These are phyloP conservation scores for Phoeniculus purpureus DNA, from an alignment of 2,797 vertebrate genomes.

Conservation along the genomic window DNA sequence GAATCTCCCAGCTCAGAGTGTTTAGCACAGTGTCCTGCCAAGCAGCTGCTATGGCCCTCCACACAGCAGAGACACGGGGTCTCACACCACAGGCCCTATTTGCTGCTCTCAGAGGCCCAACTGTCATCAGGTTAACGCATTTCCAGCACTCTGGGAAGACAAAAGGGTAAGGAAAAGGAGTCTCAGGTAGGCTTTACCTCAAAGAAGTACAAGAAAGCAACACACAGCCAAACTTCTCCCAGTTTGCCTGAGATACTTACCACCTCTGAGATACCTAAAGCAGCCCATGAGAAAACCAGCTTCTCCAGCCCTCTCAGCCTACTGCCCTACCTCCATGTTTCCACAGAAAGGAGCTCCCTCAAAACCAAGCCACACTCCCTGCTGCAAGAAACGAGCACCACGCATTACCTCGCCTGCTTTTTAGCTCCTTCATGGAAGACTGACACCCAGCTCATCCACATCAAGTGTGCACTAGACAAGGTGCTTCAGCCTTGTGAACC, in stretches of 20 bases:
- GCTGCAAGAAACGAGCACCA: background rate
- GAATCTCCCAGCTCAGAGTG: background rate
- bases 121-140: slow-evolving; percentile 7
- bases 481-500: background rate
- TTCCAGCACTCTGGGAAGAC: background rate
- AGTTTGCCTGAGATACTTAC: background rate
- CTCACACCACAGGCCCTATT: slow-evolving; percentile 2
- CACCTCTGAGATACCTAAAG: background rate
- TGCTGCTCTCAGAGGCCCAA: slow-evolving; percentile 15
- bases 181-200: background rate
- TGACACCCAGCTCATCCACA: background rate
- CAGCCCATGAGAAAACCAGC: background rate
- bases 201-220: background rate
- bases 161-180: background rate
- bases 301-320: background rate
- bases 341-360: background rate
- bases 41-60: background rate
- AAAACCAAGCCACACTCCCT: rapidly evolving
- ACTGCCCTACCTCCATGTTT: background rate
- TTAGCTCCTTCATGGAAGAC: background rate
- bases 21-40: background rate
- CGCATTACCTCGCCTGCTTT: background rate
- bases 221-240: background rate
- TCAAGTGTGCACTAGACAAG: background rate
- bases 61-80: background rate